These are phyloP conservation scores for Trissonchulus sp. DNA, from an alignment of 2,888 invertebrate species.

Conservation along the genomic window DNA sequence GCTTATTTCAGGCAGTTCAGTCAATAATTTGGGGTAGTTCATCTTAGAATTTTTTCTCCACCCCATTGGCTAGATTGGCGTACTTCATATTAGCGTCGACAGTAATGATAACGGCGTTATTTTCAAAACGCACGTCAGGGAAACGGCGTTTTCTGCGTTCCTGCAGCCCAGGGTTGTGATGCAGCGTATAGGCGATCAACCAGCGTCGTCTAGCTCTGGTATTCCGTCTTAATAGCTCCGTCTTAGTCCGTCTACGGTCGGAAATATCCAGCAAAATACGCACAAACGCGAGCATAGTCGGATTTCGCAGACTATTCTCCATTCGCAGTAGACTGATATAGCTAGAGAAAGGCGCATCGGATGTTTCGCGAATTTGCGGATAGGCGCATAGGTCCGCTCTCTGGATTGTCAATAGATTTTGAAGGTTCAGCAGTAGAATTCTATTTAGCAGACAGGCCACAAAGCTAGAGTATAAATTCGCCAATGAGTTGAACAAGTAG, in stretches of 20 bases:
- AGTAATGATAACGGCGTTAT: too few species aligned
- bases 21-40: too few species aligned
- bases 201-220: not conserved
- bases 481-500: not conserved
- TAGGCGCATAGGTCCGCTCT: not conserved
- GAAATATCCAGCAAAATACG: not conserved
- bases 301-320: not conserved
- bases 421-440: not conserved
- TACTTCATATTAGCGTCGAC: too few species aligned
- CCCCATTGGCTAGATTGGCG: too few species aligned
- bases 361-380: not conserved
- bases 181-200: not conserved
- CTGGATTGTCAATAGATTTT: not conserved
- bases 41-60: too few species aligned
- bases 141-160: not conserved
- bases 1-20: too few species aligned
- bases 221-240: not conserved
- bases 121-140: too few species aligned
- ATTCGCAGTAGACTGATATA: not conserved
- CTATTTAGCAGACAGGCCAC: not conserved
- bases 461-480: not conserved
- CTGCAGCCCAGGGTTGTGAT: not conserved
- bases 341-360: not conserved
- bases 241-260: not conserved
- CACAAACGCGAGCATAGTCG: not conserved